These are phyloP conservation scores for Cistogaster globosa DNA, from an alignment of 2,888 invertebrate genomes.

Conservation along the genomic window DNA sequence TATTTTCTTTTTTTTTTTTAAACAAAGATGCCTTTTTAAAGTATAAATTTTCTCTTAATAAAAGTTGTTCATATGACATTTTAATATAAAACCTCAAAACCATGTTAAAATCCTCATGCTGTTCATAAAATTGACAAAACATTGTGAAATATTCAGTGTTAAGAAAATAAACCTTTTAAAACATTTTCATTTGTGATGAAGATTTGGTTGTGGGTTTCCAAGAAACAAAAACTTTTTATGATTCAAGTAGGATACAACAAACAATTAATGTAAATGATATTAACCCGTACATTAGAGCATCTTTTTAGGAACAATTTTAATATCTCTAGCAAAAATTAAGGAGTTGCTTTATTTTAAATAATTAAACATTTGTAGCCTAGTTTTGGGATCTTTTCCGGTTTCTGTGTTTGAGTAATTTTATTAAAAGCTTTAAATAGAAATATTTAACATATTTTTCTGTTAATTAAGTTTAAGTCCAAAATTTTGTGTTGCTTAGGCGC, in stretches of 20 bases:
- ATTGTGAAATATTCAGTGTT: too few relatives aligned
- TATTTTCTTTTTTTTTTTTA: too few relatives aligned
- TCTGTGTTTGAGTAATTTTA: constrained; percentile 32
- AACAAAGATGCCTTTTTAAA: too few relatives aligned
- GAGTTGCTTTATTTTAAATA: too few relatives aligned
- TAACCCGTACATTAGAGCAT: constrained; percentile 55
- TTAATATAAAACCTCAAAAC: not conserved
- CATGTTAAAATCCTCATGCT: constrained; percentile 1
- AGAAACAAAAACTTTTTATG: not conserved
- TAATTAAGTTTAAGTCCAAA: not conserved
- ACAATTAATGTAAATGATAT: constrained; percentile 56
- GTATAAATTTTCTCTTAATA: too few relatives aligned
- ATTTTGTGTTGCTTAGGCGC: not conserved
- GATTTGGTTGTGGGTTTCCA: constrained; percentile 15
- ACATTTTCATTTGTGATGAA: not conserved
- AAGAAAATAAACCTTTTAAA: not conserved
- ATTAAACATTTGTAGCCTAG: constrained; percentile 57
- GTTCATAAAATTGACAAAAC: not conserved
- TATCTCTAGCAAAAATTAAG: too few relatives aligned
- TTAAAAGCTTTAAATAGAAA: constrained; percentile 12
- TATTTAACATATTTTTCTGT: not conserved
- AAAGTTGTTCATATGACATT: not conserved
- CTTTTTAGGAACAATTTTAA: constrained; percentile 31
- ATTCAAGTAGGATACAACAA: not conserved
- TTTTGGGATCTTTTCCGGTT: constrained; percentile 23